Base-by-base conservation (phyloP, 30 jellyfish, hydroid and myxozoan species). In the Turritopsis dohrnii region DNA sequence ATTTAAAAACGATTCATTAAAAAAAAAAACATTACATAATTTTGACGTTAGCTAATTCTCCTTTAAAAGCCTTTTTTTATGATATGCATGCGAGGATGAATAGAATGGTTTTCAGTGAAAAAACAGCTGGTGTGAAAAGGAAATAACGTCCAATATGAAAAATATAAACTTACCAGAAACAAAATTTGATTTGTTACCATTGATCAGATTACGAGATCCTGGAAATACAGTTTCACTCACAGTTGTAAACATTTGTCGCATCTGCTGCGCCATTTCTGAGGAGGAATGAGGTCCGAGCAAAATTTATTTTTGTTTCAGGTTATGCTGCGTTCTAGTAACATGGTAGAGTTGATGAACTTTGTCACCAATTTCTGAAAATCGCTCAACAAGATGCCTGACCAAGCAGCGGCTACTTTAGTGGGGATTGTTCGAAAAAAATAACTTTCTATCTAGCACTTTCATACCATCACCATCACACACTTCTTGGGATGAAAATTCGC, bases 171-270 rank as follows among this genome's bases (percentile, higher is more conserved):
- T 53, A 89, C 96, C 96, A 18, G 83, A 83, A 20, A 74, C 85
- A 66, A 72, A 65, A 24, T 87, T 86, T 27, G 80, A 81, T 52
- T 72, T 81, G 80, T 80, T 89, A 28, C 77, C 52, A 0, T 76
- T 82, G 74, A 66, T 84, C 0, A 79, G 24, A 18, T 30, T 66
- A 53, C 76, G 82, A 0, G 96, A 41, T 52, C 86, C 86, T n/a
- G 96, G 96, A 71, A 89, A 85, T 29, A 89, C 89, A 19, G 93
- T 79, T 52, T 86, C 91, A 28, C 90, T 84, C 25, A 85, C 94
- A 18, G 90, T 65, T 1, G 96, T 84, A 23, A 89, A 74, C 16
- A 84, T 88, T 28, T 76, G 54, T 66, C 96, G 76, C 90, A 85
- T 80, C 22, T 84, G 85, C 5, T 84, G 86, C 87, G 96, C 96